These are phyloP conservation scores for Temnothorax unifasciatus DNA, from an alignment of 2,888 invertebrate genomes.

Conservation along the genomic window DNA sequence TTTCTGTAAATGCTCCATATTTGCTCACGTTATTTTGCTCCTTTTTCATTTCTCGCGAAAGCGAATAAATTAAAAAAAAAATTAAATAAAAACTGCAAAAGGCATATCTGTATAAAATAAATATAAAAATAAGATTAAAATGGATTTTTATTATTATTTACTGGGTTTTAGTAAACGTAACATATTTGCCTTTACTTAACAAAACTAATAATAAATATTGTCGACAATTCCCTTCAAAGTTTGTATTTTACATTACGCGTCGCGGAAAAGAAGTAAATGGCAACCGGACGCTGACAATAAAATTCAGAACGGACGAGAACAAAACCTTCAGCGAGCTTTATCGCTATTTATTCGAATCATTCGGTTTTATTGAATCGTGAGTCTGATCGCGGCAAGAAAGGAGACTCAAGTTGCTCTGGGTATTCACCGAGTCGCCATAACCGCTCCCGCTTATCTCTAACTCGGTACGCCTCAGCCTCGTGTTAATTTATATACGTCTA, in stretches of 20 bases:
- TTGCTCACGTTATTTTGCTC: not conserved
- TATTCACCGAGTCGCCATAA: slow-evolving; percentile 66
- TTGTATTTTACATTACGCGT: not conserved
- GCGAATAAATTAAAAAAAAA: not conserved
- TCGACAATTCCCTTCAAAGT: not conserved
- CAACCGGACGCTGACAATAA: not conserved
- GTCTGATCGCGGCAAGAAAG: slow-evolving; percentile 10
- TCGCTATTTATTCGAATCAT: slow-evolving; percentile 71
- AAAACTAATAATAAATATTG: slow-evolving; percentile 4
- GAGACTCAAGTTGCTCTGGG: slow-evolving; percentile 57
- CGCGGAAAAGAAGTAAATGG: not conserved
- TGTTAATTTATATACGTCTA: slow-evolving; percentile 73
- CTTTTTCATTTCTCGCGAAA: not conserved
- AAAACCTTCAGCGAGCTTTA: slow-evolving; percentile 44
- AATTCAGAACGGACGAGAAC: not conserved
- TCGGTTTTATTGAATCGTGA: slow-evolving; percentile 70
- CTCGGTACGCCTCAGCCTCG: slow-evolving; percentile 31
- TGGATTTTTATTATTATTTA: not conserved
- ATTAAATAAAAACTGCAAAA: not conserved
- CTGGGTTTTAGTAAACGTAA: not conserved
- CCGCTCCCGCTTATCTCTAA: slow-evolving; percentile 59
- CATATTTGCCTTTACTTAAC: not conserved
- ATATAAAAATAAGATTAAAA: not conserved
- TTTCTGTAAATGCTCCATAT: not conserved
- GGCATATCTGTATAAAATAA: not conserved